Evolutionary conservation across 2,888 invertebrate genomes (phyloP).

Genomic region (Netelia inedita): DNA sequence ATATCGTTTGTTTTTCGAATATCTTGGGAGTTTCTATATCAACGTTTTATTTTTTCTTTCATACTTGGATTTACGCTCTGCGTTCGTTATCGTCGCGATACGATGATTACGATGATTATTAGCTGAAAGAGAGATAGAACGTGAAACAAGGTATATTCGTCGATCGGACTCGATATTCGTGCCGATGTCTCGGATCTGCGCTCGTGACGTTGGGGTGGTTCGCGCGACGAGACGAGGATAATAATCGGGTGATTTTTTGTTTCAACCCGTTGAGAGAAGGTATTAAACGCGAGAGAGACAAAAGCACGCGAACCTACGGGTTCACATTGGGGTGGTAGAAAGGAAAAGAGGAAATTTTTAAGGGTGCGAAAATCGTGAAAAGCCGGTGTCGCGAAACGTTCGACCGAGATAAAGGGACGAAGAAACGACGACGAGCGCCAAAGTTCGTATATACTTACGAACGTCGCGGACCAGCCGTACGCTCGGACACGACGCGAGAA

Average conservation of each 20-base stretch:
- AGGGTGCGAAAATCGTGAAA: constrained; percentile 34
- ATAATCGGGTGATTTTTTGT: background rate
- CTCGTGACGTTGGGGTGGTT: constrained; percentile 18
- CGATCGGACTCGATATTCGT: background rate
- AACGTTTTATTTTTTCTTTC: constrained; percentile 8
- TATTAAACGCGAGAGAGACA: background rate
- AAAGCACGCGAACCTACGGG: background rate
- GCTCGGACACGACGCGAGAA: background rate
- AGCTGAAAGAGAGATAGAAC: background rate
- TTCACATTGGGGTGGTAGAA: background rate
- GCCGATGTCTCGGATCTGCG: constrained; percentile 25
- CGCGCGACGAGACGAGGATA: background rate
- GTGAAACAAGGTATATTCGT: background rate
- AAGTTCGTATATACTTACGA: constrained; percentile 7
- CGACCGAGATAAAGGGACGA: constrained; percentile 10
- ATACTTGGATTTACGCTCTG: background rate
- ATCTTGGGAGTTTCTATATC: background rate
- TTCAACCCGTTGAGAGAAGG: background rate
- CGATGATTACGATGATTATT: background rate
- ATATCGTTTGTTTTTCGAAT: background rate
- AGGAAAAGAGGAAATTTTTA: background rate
- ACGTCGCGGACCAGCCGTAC: background rate
- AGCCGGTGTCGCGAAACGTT: constrained; percentile 44
- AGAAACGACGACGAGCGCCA: constrained; percentile 13
- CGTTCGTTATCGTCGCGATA: background rate